Percentiles rank a stretch among this genome's conserved stretches.
Conservation (phyloP, 1,140 invertebrate genomes). For the Hycleus phaleratus region DNA sequence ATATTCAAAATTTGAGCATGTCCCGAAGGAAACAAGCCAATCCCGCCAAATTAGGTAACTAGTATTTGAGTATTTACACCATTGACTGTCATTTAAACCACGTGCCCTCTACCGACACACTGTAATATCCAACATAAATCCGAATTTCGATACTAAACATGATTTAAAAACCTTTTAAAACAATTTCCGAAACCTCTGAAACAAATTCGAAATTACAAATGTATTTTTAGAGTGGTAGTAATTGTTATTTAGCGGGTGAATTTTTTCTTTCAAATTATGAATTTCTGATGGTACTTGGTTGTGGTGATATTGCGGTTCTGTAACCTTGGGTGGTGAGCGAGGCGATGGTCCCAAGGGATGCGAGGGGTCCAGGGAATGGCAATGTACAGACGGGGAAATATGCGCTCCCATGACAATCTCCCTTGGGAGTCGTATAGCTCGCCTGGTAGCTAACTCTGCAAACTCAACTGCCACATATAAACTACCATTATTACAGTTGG, state of each 20-base stretch:
- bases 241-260: not conserved
- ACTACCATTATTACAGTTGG: conserved; percentile 33
- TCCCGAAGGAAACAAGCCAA: conserved; percentile 33
- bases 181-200: too few relatives aligned
- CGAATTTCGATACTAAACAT: too few relatives aligned
- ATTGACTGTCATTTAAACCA: too few relatives aligned
- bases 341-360: conserved; percentile 18
- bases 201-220: too few relatives aligned
- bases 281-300: not conserved
- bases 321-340: conserved; percentile 16
- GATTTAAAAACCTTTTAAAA: too few relatives aligned
- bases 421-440: conserved; percentile 34
- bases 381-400: conserved; percentile 33
- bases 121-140: too few relatives aligned
- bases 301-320: conserved; percentile 9
- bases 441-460: conserved; percentile 26
- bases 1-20: conserved; percentile 20
- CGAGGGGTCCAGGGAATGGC: conserved; percentile 22
- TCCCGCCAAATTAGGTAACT: conserved; percentile 32
- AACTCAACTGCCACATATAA: conserved; percentile 27
- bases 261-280: not conserved
- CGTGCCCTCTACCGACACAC: not conserved
- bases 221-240: not conserved
- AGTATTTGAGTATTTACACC: too few relatives aligned
- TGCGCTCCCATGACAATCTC: conserved; percentile 33